Conservation (phyloP, 2,113 vertebrate genomes). For the Apodemus sylvaticus region DNA sequence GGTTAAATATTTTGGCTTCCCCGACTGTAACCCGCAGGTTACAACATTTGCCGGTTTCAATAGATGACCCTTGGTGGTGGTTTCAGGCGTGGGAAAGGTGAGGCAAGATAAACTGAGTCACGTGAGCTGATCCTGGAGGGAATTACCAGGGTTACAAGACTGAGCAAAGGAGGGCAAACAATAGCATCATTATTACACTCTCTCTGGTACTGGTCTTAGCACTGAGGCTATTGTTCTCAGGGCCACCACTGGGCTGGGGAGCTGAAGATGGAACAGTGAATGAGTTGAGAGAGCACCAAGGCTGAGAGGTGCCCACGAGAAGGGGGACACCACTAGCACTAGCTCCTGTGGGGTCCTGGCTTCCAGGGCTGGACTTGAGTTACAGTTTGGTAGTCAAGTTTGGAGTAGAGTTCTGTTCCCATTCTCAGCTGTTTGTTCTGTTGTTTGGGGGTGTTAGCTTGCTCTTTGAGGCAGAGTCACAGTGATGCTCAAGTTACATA, state of each 20-base stretch:
- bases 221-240: background rate
- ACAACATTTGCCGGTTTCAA: slow-evolving; percentile 11
- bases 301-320: too few species aligned
- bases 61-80: background rate
- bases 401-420: background rate
- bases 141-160: background rate
- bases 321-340: too few species aligned
- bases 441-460: background rate
- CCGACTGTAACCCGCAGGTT: background rate
- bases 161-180: background rate
- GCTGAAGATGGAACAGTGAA: background rate
- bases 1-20: background rate
- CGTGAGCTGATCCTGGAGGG: background rate
- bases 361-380: background rate
- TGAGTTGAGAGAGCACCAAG: background rate
- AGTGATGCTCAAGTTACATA: background rate
- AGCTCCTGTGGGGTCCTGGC: background rate
- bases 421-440: background rate
- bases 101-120: background rate
- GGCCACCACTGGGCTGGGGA: background rate
- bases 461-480: too few species aligned
- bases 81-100: background rate
- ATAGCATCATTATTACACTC: background rate
- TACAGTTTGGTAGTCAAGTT: background rate
- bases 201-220: background rate